Evolutionary conservation across 2,888 invertebrate species (phyloP).

Genomic region (Aleiodes leptofemur): DNA sequence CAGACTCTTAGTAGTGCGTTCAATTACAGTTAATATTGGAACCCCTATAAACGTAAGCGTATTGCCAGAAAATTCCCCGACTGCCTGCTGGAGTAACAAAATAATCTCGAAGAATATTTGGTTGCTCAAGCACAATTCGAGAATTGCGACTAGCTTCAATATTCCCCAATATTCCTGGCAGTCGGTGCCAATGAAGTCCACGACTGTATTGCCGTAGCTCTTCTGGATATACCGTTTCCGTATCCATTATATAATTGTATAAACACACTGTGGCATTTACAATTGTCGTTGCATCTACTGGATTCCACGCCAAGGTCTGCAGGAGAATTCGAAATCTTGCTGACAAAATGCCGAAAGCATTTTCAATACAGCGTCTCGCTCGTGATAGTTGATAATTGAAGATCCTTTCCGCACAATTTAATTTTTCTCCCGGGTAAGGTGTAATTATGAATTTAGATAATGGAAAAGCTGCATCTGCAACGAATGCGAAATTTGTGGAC

Average conservation of each 20-base stretch:
- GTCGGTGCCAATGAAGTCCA: neutral
- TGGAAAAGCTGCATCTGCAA: constrained; percentile 56
- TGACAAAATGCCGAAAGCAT: constrained; percentile 20
- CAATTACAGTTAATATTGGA: no score
- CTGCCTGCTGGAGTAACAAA: neutral
- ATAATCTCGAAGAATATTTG: neutral
- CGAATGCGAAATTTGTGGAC: constrained; percentile 53
- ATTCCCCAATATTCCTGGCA: neutral
- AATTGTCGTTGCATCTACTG: neutral
- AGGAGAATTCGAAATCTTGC: neutral
- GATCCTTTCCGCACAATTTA: constrained; percentile 55
- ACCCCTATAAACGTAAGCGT: no score
- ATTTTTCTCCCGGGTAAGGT: constrained; percentile 55
- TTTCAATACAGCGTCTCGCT: constrained; percentile 44
- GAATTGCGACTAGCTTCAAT: neutral
- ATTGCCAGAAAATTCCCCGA: no score
- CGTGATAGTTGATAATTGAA: constrained; percentile 57
- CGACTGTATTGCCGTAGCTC: neutral
- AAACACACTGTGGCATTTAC: neutral
- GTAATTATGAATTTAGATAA: constrained; percentile 57
- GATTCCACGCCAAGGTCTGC: neutral
- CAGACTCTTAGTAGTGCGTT: no score
- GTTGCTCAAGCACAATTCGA: neutral
- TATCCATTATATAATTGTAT: neutral
- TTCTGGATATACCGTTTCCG: neutral